A percentile compares a stretch with the other conserved stretches of the same genome.
These are phyloP conservation scores for Spicauda simplicius DNA, from an alignment of 2,888 invertebrate species.

Conservation along the genomic window DNA sequence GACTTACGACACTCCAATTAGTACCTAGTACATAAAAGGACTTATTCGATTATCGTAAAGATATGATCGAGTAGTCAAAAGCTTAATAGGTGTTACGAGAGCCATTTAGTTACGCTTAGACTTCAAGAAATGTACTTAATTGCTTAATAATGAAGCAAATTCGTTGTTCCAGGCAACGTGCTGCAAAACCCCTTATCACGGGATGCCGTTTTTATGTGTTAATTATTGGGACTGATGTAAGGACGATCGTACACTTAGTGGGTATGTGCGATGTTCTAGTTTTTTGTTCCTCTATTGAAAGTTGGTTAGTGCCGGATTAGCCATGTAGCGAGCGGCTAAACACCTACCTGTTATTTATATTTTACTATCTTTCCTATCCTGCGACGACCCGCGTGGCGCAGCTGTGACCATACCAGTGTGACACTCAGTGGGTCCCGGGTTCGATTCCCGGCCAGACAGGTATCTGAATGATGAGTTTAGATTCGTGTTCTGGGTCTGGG, in stretches of 20 bases:
- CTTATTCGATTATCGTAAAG: constrained; percentile 11
- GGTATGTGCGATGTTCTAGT: too few relatives aligned
- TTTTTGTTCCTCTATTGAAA: too few relatives aligned
- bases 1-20: background rate
- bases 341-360: too few relatives aligned
- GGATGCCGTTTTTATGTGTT: constrained; percentile 36
- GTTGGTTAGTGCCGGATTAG: too few relatives aligned
- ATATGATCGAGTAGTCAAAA: constrained; percentile 13
- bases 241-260: background rate
- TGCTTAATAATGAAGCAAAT: constrained; percentile 36
- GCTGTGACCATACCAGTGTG: too few relatives aligned
- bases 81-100: constrained; percentile 30
- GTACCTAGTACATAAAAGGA: constrained; percentile 15
- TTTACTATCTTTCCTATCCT: too few relatives aligned
- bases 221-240: constrained; percentile 36
- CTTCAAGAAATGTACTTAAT: constrained; percentile 31
- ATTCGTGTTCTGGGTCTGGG: too few relatives aligned
- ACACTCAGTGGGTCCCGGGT: too few relatives aligned
- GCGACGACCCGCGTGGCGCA: too few relatives aligned
- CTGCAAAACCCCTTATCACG: constrained; percentile 35
- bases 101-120: constrained; percentile 31
- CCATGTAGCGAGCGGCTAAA: too few relatives aligned
- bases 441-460: too few relatives aligned
- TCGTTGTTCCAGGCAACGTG: constrained; percentile 32
- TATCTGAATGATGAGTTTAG: too few relatives aligned